Evolutionary conservation across 1,140 invertebrate species (phyloP).

Genomic region (Formica exsecta): DNA sequence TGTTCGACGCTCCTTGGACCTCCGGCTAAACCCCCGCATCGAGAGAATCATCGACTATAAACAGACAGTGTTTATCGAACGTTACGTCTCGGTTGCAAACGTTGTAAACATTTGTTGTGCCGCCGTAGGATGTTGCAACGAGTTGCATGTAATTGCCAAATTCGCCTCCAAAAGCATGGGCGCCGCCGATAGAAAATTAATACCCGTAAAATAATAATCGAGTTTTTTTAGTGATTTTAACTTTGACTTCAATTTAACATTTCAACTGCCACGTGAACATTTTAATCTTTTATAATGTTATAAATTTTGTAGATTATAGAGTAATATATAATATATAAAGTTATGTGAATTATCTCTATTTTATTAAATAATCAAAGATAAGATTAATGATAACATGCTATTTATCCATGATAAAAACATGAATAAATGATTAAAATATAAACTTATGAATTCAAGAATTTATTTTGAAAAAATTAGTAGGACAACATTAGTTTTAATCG

Average conservation of each 20-base stretch:
- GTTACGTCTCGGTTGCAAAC: conserved; percentile 29
- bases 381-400: neutral
- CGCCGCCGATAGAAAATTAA: neutral
- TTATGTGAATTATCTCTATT: neutral
- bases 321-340: neutral
- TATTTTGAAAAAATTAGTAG: neutral
- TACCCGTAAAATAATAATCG: neutral
- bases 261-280: neutral
- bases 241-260: conserved; percentile 1
- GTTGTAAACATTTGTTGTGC: conserved; percentile 35
- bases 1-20: conserved; percentile 71
- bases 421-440: neutral
- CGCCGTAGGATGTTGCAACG: conserved; percentile 2
- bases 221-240: neutral
- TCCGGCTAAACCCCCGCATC: conserved; percentile 72
- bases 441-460: conserved; percentile 11
- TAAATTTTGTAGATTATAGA: neutral
- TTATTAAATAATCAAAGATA: neutral
- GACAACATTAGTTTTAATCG: neutral
- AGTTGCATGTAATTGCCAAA: neutral
- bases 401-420: neutral
- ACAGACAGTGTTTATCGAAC: conserved; percentile 65
- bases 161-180: conserved; percentile 9
- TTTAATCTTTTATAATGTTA: neutral
- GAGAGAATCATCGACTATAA: conserved; percentile 71